A percentile compares a stretch with the other conserved stretches of the same genome.
Evolutionary conservation across 2,888 invertebrate genomes (phyloP).

Genomic region (Pristionchus fissidentatus): DNA sequence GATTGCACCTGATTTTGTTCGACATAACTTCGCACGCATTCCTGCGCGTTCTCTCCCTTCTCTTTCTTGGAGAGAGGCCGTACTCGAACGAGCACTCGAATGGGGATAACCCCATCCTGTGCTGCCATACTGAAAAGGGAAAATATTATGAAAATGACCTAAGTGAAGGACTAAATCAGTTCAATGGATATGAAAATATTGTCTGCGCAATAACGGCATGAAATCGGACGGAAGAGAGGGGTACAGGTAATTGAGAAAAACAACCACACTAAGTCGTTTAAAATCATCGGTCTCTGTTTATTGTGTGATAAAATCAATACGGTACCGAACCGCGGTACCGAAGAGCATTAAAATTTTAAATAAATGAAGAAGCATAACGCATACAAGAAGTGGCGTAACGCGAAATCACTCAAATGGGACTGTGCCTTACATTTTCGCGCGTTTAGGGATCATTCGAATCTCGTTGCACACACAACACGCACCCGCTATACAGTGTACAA

Average conservation of each 20-base stretch:
- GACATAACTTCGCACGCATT: slow-evolving; percentile 3
- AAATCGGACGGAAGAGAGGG: too few species aligned
- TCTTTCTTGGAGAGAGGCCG: slow-evolving; percentile 42
- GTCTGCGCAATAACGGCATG: too few species aligned
- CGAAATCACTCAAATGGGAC: too few species aligned
- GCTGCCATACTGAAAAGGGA: neutral
- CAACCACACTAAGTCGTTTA: too few species aligned
- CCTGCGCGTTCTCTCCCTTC: neutral
- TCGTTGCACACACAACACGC: neutral
- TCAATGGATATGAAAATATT: neutral
- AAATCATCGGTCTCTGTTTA: too few species aligned
- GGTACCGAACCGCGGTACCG: too few species aligned
- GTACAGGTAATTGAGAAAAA: too few species aligned
- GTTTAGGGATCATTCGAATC: neutral
- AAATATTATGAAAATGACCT: neutral
- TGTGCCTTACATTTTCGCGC: neutral
- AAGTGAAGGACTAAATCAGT: neutral
- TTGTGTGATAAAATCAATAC: too few species aligned
- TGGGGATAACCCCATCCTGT: slow-evolving; percentile 38
- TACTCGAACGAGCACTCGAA: slow-evolving; percentile 31
- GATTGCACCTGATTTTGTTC: slow-evolving; percentile 37
- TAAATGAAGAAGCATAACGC: too few species aligned
- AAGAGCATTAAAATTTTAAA: too few species aligned
- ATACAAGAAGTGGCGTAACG: too few species aligned
- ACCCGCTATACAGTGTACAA: neutral